Evolutionary conservation across 2,888 invertebrate genomes (phyloP), one percentile per base, ranked within the genome.

Genomic region (Eupeodes luniger): DNA sequence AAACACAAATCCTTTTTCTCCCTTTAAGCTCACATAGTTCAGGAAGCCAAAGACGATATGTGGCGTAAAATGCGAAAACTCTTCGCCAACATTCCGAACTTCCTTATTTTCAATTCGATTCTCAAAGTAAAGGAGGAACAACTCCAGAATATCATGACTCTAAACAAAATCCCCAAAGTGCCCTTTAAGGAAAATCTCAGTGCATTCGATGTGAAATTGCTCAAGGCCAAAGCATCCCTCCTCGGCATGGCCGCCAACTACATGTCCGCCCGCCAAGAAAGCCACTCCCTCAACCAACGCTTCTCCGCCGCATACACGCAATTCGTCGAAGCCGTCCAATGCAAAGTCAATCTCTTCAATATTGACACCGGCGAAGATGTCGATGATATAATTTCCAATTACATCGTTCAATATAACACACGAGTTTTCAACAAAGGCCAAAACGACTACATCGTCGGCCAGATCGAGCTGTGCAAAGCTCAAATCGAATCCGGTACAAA

Each of bases 41-140:
- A 90, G 2, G 91, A 92, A 40, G 90, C 91, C 4, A 93, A 93
- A 55, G 81, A 91, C 6, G 90, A 87, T 9, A 87, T 93, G 11
- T 93, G 93, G 93, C 67, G 89, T 0, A 91, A 92, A 51, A 90
- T 93, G 90, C 91, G 92, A 3, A 75, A 85, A 5, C 91, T 91
- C 12, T 93, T 93, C 69, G 86, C 90, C 2, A 91, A 92, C 49
- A 91, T 92, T 1, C 93, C 93, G 5, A 93, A 92, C 34, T 91
- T 91, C 49, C 78, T 91, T 49, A 90, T 93, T 6, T 92, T 93
- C 77, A 93, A 92, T 84, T 91, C 90, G 1, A 91, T 93, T 6
- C 90, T 93, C 81, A 91, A 91, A 34, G 81, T 91, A 2, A 93
- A 92, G 75, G 92, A 92, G 51, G 92, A 93, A 16, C 92, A 93